These are phyloP conservation scores for Nerophis lumbriciformis DNA, from an alignment of 2,113 vertebrate genomes.

Conservation along the genomic window DNA sequence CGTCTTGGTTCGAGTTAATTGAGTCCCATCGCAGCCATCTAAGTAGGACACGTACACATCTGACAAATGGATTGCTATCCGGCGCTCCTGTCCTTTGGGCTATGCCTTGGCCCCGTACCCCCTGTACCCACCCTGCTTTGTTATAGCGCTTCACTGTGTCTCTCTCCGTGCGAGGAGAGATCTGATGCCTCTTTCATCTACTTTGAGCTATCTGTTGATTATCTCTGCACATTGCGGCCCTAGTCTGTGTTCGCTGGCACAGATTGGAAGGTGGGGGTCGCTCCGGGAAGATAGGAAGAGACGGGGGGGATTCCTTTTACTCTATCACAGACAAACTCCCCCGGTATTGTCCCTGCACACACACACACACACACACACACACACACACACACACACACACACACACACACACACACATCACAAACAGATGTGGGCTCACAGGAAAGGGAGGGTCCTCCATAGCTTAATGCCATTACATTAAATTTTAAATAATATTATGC, in stretches of 20 bases:
- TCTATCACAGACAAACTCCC: constrained; percentile 31
- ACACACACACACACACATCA: constrained; percentile 16
- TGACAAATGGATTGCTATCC: constrained; percentile 72
- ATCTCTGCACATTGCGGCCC: constrained; percentile 34
- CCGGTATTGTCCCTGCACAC: constrained; percentile 19
- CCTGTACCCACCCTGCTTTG: constrained; percentile 50
- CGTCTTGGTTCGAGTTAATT: constrained; percentile 73
- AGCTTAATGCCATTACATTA: constrained; percentile 74
- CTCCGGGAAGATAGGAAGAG: constrained; percentile 29
- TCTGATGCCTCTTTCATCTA: constrained; percentile 54
- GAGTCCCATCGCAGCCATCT: constrained; percentile 71
- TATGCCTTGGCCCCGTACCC: constrained; percentile 50
- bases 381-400: constrained; percentile 19
- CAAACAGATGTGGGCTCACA: constrained; percentile 56
- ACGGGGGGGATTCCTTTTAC: constrained; percentile 38
- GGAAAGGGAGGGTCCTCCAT: constrained; percentile 52
- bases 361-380: constrained; percentile 20
- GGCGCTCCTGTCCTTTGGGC: constrained; percentile 57
- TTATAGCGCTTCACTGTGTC: constrained; percentile 25
- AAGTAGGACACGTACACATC: constrained; percentile 72
- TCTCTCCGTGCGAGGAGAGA: constrained; percentile 27
- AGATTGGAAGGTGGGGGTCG: constrained; percentile 43
- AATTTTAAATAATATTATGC: constrained; percentile 76
- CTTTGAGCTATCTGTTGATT: constrained; percentile 63
- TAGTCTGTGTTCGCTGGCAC: constrained; percentile 35